A percentile compares a stretch with the other conserved stretches of the same genome.
These are phyloP conservation scores for Eulithis testata DNA, from an alignment of 2,888 invertebrate species.

Conservation along the genomic window DNA sequence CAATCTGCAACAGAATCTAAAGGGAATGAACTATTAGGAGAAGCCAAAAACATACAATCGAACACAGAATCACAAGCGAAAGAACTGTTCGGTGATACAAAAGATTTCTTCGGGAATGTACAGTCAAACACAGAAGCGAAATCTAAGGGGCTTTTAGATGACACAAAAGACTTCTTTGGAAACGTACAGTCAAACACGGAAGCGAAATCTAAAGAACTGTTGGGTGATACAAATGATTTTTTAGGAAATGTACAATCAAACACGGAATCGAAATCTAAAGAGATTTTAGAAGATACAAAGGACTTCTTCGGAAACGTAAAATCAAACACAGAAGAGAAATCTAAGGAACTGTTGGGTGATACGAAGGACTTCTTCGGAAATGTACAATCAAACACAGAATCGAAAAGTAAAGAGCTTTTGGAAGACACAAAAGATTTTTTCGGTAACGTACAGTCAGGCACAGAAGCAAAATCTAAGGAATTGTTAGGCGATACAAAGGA, in stretches of 20 bases:
- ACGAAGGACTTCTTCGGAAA: slow-evolving; percentile 2
- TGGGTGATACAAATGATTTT: not conserved
- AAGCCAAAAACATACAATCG: slow-evolving; percentile 52
- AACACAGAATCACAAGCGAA: not conserved
- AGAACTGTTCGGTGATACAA: not conserved
- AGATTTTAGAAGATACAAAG: not conserved
- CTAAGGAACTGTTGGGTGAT: not conserved
- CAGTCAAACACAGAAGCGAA: not conserved
- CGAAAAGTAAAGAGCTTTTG: slow-evolving; percentile 59
- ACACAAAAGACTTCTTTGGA: not conserved
- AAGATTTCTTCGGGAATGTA: not conserved
- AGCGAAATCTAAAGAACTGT: not conserved
- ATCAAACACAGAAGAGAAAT: slow-evolving; percentile 2
- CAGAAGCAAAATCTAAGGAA: slow-evolving; percentile 60
- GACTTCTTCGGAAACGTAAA: slow-evolving; percentile 1
- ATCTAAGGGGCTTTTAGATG: not conserved
- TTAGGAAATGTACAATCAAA: slow-evolving; percentile 4
- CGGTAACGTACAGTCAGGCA: slow-evolving; percentile 58
- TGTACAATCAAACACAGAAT: slow-evolving; percentile 48
- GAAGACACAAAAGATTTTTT: slow-evolving; percentile 59
- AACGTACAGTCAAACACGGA: not conserved
- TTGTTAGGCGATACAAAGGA: slow-evolving; percentile 58
- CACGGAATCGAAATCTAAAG: not conserved
- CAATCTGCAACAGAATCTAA: slow-evolving; percentile 59
- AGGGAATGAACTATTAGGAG: slow-evolving; percentile 68